Evolutionary conservation across 2,113 vertebrate species (phyloP), one percentile per base, ranked within the genome.

Genomic region (Erythrolamprus reginae): DNA sequence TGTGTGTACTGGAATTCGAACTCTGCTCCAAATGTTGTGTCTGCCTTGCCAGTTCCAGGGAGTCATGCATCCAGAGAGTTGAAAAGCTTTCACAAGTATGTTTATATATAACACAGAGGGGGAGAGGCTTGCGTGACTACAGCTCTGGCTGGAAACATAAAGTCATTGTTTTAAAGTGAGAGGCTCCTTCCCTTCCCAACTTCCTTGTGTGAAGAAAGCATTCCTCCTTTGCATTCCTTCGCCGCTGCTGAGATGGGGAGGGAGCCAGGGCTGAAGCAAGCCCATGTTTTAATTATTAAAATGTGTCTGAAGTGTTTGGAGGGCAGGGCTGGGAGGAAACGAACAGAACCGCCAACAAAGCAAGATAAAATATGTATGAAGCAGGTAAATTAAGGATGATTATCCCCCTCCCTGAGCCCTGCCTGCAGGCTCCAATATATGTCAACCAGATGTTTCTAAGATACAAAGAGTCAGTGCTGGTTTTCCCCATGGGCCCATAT

Each of bases 131-230:
- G 70, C 90, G 52, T 91, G 85, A 87, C 90, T 91, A 56, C 65
- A 88, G 90, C 90, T 50, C 83, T 88, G 90, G 58, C 90, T 91
- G 86, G 70, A 83, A 87, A 91, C 86, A 91, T 91, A 91, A 91
- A 91, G 70, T 83, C 90, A 91, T 88, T 91, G 86, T 91, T 91
- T 91, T 91, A 84, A 84, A 83, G 61, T 50, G 53, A 61, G 55
- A 83, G 86, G 56, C 90, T 83, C 90, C 90, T 83, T 82, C 90
- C 90, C 52, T 58, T 87, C 86, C 70, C 58, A 88, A 47, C 90
- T 61, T 91, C 86, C 89, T 90, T 90, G 84, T 90, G 38, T 86
- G 84, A 86, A 38, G 58, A 82, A 24, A 90, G 89, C 89, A 90
- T 90, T 87, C 89, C 90, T 91, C 45, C 28, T 84, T 51, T 26